A percentile compares a stretch with the other conserved stretches of the same genome.
phyloP scores from a whole-genome alignment of 2,113 vertebrate species.

The Cyphotilapia sp. region DNA sequence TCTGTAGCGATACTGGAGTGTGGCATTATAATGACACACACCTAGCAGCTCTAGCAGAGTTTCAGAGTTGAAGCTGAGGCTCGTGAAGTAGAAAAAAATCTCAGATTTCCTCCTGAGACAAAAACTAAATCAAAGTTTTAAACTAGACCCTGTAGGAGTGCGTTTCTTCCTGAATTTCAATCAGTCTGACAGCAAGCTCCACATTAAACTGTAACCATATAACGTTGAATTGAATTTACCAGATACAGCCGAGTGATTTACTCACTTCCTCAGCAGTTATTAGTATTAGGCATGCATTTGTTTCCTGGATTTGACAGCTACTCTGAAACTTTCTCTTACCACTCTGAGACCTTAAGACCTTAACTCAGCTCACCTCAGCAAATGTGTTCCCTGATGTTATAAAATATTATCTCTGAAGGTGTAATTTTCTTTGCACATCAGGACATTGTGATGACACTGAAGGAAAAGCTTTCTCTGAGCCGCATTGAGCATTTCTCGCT shows the following conservation, averaged over 20 bases:
- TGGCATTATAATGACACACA: background rate
- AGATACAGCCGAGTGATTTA: fast-evolving
- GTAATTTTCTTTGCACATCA: slow-evolving; percentile 39
- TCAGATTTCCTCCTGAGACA: background rate
- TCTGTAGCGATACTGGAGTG: background rate
- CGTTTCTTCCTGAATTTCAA: background rate
- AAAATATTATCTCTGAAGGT: background rate
- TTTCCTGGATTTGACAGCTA: background rate
- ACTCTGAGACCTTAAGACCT: background rate
- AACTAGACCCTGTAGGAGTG: background rate
- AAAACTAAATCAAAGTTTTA: background rate
- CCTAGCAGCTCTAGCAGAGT: fast-evolving
- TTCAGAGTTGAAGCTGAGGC: background rate
- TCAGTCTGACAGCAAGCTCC: background rate
- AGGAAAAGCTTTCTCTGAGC: slow-evolving; percentile 89
- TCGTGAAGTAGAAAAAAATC: background rate
- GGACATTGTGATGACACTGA: slow-evolving; percentile 95
- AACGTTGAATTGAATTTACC: background rate
- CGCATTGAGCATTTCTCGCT: slow-evolving; percentile 85
- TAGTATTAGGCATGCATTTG: background rate
- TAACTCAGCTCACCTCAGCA: background rate
- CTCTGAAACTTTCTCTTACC: background rate
- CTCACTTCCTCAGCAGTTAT: background rate
- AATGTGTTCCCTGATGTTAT: background rate
- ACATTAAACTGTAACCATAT: background rate